phyloP scores from a whole-genome alignment of 2,888 invertebrate genomes.

The Venusia cambrica region DNA sequence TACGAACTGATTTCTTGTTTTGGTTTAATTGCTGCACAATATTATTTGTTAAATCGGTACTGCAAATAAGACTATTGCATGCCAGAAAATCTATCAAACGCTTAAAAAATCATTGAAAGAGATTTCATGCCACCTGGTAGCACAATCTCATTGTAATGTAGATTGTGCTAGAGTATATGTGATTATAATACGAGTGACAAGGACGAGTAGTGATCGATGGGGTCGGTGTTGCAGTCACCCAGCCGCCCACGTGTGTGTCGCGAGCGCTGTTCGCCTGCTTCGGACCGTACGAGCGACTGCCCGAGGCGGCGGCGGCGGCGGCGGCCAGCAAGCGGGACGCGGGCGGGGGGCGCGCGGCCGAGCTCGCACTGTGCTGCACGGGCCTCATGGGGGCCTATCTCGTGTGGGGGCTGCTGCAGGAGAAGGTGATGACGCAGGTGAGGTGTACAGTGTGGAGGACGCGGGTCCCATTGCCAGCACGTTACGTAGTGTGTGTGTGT shows the following conservation, averaged over 20 bases:
- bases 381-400: slow-evolving; percentile 95
- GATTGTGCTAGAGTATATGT: too few relatives aligned
- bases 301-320: slow-evolving; percentile 53
- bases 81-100: too few relatives aligned
- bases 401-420: slow-evolving; percentile 98
- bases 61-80: too few relatives aligned
- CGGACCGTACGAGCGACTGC: slow-evolving; percentile 55
- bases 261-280: slow-evolving; percentile 55
- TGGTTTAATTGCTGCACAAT: too few relatives aligned
- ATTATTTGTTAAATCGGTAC: too few relatives aligned
- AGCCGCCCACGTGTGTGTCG: slow-evolving; percentile 36
- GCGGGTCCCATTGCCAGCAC: background rate
- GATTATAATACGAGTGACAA: too few relatives aligned
- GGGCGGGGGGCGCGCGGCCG: slow-evolving; percentile 38
- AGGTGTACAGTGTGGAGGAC: background rate
- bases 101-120: too few relatives aligned
- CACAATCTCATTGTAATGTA: too few relatives aligned
- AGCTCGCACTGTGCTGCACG: slow-evolving; percentile 86
- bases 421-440: slow-evolving; percentile 97
- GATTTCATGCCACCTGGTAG: too few relatives aligned
- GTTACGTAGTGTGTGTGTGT: slow-evolving; percentile 1
- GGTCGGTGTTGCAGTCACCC: slow-evolving; percentile 38
- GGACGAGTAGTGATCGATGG: too few relatives aligned
- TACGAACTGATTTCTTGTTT: too few relatives aligned
- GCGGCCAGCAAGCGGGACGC: slow-evolving; percentile 48